Conservation (phyloP, 2,888 invertebrate species). For the Arrhopalites spinosus region DNA sequence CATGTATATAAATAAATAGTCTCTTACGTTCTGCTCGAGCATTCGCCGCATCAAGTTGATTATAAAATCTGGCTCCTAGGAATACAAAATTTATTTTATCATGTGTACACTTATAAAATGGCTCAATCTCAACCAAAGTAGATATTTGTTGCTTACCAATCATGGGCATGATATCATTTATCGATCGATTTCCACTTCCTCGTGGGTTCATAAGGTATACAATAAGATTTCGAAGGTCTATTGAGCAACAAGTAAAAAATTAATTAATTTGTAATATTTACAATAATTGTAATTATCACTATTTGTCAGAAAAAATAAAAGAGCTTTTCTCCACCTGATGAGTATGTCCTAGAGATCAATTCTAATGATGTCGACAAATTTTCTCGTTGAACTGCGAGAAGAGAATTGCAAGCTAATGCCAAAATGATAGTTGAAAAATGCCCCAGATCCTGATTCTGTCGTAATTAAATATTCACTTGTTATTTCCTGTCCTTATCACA, state of each 20-base stretch:
- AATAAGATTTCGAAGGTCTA: constrained; percentile 94
- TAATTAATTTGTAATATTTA: too few relatives aligned
- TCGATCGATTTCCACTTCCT: constrained; percentile 66
- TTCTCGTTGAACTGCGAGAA: constrained; percentile 83
- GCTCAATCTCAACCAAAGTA: neutral
- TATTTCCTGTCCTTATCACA: too few relatives aligned
- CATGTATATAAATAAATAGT: too few relatives aligned
- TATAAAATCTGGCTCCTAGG: constrained; percentile 88
- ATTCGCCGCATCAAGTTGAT: constrained; percentile 89
- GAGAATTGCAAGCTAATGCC: constrained; percentile 89
- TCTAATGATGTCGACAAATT: constrained; percentile 87
- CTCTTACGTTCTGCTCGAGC: constrained; percentile 84
- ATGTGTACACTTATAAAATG: too few relatives aligned
- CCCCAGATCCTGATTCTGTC: too few relatives aligned
- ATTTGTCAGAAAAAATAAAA: too few relatives aligned
- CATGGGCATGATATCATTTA: constrained; percentile 99
- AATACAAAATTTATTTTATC: neutral
- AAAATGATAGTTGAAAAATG: constrained; percentile 59
- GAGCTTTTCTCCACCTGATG: too few relatives aligned
- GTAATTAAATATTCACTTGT: too few relatives aligned
- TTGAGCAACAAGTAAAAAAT: too few relatives aligned
- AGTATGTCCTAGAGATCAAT: constrained; percentile 86
- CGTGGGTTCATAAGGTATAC: constrained; percentile 66
- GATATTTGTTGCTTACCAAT: constrained; percentile 62
- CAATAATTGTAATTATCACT: too few relatives aligned